Base-by-base conservation (phyloP, 2,797 vertebrate species). In the Epinephelus malabaricus region DNA sequence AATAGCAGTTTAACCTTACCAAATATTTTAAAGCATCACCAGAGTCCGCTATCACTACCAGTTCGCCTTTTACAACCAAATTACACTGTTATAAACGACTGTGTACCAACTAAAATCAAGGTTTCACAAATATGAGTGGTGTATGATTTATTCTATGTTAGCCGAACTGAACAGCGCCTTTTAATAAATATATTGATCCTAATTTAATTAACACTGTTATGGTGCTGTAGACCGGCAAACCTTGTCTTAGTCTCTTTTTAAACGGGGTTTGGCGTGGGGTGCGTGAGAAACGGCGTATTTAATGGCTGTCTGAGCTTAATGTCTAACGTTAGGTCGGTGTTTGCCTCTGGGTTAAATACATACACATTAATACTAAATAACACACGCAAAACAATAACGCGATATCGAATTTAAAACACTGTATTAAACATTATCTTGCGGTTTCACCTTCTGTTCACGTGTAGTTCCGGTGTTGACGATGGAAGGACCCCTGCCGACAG, bases 381-480 rank as follows among this genome's bases (percentile, higher is more conserved):
- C 0, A 18, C 0, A 13, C 0, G 0, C 3, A 2, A n/a, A 34
- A 56, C 0, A 59, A 43, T 1, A 1, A 1, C 18, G 23, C 1
- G 0, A 4, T 2, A 6, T 12, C 2, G 1, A 0, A 21, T 63
- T 72, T 6, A 34, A 40, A 30, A 14, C 3, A 14, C 0, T 47
- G 69, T 21, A 21, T 2, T 2, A 19, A 5, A 4, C 60, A n/a
- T 30, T 40, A 21, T 25, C 5, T 15, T 0, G 3, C 1, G 0
- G 19, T 2, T 49, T 9, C 5, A 69, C 87, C 51, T 21, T 82
- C 85, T 17, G 38, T 40, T 67, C 58, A 69, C 80, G 72, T 78
- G 75, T 0, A 1, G 27, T 64, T 60, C 51, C 58, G 53, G 49
- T 72, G 74, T 83, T 81, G 76, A 69, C n/a, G 62, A 15, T 1